Evolutionary conservation across 2,113 vertebrate genomes (phyloP), one percentile per base, ranked within the genome.

Genomic region (Sterna hirundo): DNA sequence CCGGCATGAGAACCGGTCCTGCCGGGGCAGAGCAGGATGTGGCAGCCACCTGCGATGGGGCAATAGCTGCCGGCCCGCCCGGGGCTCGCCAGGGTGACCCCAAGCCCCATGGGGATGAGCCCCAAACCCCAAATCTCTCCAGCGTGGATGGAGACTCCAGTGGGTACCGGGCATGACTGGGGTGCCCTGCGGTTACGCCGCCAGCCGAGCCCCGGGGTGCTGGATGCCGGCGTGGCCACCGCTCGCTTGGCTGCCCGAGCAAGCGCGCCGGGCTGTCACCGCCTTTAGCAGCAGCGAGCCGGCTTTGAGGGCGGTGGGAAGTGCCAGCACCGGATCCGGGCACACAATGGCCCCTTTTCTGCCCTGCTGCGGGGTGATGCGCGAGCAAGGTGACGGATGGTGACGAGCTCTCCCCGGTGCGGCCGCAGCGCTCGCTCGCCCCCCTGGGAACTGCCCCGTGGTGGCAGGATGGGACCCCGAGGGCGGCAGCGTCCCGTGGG

Each of bases 141-240:
- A 1, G 11, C 2, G 3, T 4, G 22, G 76, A 12, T 1, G 2
- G 32, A 22, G 18, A 15, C 21, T 11, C 1, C 2, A 10, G 38
- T 17, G 30, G 29, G 36, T 23, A 14, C 12, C 1, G 0, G 42
- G 25, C 30, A 49, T 0, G 6, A 55, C 70, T 0, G 0, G 46
- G 15, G 19, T 49, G n/a, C 77, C 55, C 30, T 29, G 55, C 1
- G 13, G 40, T 52, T 14, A 12, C 0, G 1, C 51, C 1, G 0
- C 29, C 2, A 0, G 55, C 47, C 1, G 3, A 82, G 54, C 38
- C 38, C 47, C 1, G 2, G 8, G 46, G 21, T 2, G 2, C 60
- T 14, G 51, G 64, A 26, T 19, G 36, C 32, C 2, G 2, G 46
- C 8, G 2, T 3, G 2, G 49, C 60, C 32, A 12, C 26, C 0